Evolutionary conservation across 2,888 invertebrate genomes (phyloP).

Genomic region (Pseudococcus longispinus): DNA sequence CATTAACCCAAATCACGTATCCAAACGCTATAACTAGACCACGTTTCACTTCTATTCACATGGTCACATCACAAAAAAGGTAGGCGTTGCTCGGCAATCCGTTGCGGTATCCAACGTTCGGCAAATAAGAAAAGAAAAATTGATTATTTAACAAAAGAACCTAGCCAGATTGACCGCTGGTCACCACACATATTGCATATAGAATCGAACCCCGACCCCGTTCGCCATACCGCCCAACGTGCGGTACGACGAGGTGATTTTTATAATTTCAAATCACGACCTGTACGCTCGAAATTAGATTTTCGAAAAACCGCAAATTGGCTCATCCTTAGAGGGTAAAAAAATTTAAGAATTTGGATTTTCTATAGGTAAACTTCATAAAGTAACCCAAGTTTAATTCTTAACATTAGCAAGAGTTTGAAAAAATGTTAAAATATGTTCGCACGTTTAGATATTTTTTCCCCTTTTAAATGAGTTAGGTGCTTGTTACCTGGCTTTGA

Average conservation of each 20-base stretch:
- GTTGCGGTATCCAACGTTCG: slow-evolving; percentile 22
- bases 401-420: neutral
- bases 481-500: neutral
- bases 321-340: neutral
- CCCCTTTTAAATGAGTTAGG: neutral
- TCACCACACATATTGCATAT: slow-evolving; percentile 23
- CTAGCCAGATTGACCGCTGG: slow-evolving; percentile 23
- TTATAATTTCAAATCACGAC: neutral
- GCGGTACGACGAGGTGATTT: neutral
- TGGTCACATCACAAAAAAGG: slow-evolving; percentile 14
- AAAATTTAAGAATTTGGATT: neutral
- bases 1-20: slow-evolving; percentile 23
- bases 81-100: slow-evolving; percentile 21
- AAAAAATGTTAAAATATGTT: neutral
- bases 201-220: neutral
- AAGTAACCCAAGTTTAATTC: neutral
- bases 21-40: slow-evolving; percentile 10
- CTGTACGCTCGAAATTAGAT: neutral
- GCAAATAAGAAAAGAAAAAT: slow-evolving; percentile 33
- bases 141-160: slow-evolving; percentile 32
- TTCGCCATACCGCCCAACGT: neutral
- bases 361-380: neutral
- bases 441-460: neutral
- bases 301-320: slow-evolving; percentile 21
- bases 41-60: slow-evolving; percentile 15